A percentile compares a stretch with the other conserved stretches of the same genome.
phyloP scores from a whole-genome alignment of 2,888 invertebrate species.

The Rhabditophanes sp. region DNA sequence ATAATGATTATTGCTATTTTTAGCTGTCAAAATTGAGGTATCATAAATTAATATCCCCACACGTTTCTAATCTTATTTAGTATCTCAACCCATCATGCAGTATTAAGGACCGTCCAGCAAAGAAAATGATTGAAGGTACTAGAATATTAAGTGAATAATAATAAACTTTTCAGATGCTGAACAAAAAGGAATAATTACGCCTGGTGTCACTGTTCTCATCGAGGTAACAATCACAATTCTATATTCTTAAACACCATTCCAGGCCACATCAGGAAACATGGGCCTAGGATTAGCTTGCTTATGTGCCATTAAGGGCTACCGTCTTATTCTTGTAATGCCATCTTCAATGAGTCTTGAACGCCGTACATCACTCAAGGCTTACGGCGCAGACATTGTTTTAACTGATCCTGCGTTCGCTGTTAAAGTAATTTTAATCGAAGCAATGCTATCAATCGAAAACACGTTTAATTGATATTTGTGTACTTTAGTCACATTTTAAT shows the following conservation, averaged over 20 bases:
- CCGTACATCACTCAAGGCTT: constrained; percentile 29
- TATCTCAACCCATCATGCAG: constrained; percentile 39
- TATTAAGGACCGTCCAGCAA: constrained; percentile 39
- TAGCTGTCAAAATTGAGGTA: constrained; percentile 37
- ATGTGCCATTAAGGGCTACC: constrained; percentile 26
- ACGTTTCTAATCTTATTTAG: constrained; percentile 3
- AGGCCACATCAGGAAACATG: constrained; percentile 39
- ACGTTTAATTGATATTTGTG: no score
- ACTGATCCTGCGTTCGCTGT: constrained; percentile 28
- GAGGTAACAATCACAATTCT: no score
- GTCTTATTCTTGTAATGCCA: constrained; percentile 39
- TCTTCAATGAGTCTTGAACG: constrained; percentile 37
- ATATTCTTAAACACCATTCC: no score
- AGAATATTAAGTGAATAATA: no score
- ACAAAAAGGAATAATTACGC: constrained; percentile 23
- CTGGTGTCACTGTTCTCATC: constrained; percentile 26
- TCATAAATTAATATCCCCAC: neutral
- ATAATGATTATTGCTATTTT: constrained; percentile 5
- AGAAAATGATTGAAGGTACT: constrained; percentile 36
- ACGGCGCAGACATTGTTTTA: constrained; percentile 28
- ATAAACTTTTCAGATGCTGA: constrained; percentile 12
- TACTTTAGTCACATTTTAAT: no score
- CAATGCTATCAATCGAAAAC: neutral
- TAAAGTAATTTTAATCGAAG: no score
- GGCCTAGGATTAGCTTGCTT: constrained; percentile 39